Percentiles rank a stretch among this genome's conserved stretches.
Evolutionary conservation across 53 echinoderm and acorn worm genomes (phyloP).

Genomic region (Actinopyga echinites): DNA sequence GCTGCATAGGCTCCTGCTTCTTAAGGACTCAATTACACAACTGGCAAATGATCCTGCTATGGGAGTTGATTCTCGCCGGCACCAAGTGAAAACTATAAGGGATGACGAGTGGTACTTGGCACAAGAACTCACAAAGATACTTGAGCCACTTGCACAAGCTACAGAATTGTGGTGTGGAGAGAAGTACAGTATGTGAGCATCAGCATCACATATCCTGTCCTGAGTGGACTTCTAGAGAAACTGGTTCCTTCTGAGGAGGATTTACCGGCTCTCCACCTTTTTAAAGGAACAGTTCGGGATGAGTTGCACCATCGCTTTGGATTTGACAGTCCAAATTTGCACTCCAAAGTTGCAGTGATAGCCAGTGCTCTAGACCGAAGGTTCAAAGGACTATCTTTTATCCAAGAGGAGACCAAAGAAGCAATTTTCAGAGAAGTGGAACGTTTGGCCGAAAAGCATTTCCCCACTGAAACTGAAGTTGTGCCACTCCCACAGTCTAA

Average conservation of each 20-base stretch:
- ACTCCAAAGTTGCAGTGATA: background rate
- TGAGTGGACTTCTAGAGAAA: slow-evolving; percentile 1
- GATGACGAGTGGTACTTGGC: slow-evolving; percentile 30
- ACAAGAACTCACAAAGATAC: background rate
- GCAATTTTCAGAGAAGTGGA: background rate
- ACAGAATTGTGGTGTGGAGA: slow-evolving; percentile 25
- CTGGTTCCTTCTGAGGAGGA: background rate
- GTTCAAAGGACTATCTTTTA: background rate
- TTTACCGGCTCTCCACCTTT: background rate
- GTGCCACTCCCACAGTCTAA: too few relatives aligned
- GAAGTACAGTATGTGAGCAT: background rate
- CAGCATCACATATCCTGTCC: slow-evolving; percentile 10
- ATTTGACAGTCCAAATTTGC: background rate
- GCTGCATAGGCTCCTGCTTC: background rate
- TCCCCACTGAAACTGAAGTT: background rate
- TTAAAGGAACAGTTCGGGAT: background rate
- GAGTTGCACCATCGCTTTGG: background rate
- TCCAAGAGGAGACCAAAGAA: background rate
- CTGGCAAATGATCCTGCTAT: background rate
- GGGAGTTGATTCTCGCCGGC: background rate
- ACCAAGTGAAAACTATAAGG: background rate
- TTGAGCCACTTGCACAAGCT: slow-evolving; percentile 10
- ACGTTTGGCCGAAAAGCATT: background rate
- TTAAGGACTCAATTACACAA: background rate
- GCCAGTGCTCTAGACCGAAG: slow-evolving; percentile 10